Evolutionary conservation across 2,888 invertebrate species (phyloP), one percentile per base, ranked within the genome.

Genomic region (Dolomedes plantarius): DNA sequence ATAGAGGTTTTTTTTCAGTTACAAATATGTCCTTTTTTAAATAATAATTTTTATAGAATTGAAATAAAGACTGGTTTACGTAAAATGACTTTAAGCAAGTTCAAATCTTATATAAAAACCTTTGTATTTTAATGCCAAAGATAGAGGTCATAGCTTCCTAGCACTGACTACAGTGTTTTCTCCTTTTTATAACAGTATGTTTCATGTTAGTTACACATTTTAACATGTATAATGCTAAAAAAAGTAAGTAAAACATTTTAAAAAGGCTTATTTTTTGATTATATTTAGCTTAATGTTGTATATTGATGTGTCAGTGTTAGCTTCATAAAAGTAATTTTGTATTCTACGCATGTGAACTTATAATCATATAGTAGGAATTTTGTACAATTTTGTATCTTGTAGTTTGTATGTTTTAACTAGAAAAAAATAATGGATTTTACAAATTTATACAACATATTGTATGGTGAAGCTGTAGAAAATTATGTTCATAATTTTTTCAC

Each of bases 361-460:
- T 36, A 36, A 36, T 36, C 19, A 23, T 56, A 23, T 56, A 23
- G 56, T 23, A 56, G 46, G 16, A 36, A 23, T 56, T 56, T 56
- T 56, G 56, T 56, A 56, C 56, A 56, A 46, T 46, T 56, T 56
- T 56, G 56, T 56, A 56, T 46, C 23, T 6, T 56, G 56, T 56
- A 56, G 56, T 56, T 56, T 56, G 16, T 46, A 46, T 46, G 56
- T 56, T 56, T 56, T 56, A 56, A 23, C 5, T 23, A 23, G 11
- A 19, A 23, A 23, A n/a, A 36, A 9, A 36, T 36, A 56, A 23
- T 23, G 23, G 23, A 56, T 56, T 56, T 56, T 56, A 56, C 56
- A 56, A 56, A 56, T 56, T 56, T 56, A 23, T 56, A 56, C 56
- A 56, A 23, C 16, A 46, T 56, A 23, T 23, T 56, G 56, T 56